Evolutionary conservation across 1,140 invertebrate species (phyloP), one percentile per base, ranked within the genome.

Genomic region (Hyposmocoma kahamanoa): DNA sequence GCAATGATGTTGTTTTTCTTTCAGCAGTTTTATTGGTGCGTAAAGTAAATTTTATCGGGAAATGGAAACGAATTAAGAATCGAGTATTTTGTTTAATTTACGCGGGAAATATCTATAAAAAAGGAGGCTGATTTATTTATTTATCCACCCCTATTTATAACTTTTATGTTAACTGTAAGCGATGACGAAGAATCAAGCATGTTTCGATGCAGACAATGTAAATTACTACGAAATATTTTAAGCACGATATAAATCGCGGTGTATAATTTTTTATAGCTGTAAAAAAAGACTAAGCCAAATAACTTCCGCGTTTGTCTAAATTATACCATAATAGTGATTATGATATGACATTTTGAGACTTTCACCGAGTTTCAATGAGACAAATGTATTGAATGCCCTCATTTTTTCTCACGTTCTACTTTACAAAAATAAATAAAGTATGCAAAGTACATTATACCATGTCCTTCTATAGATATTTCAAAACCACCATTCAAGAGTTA

Each of bases 381-480:
- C 32, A 36, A 36, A 36, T 36, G 11, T 36, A 41, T 41, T 21
- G 19, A 41, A 41, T 21, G 22, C 4, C 42, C 22, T 43, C 57
- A 36, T 46, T 49, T 53, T 59, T 77, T 83, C 77, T 72, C 77
- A 81, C 77, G 79, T 68, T 60, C 70, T 50, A 73, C 56, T 72
- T 70, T 56, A 51, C 58, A 28, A 13, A 47, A 65, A 51, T 50
- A 67, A 48, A 59, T 65, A 62, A 60, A 42, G 62, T 67, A 70
- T 66, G 57, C 71, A 62, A 72, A 71, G 66, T 67, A 67, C 65
- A 66, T 59, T 56, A 47, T 50, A 17, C 65, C 51, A 66, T 68
- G 69, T 70, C 65, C 70, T 67, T 69, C 68, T 59, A 67, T 74
- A 68, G 62, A 54, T 77, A 75, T 79, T 79, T 61, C 72, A 66